Percentiles rank a stretch among this genome's conserved stretches.
Conservation (phyloP, 2,113 vertebrate genomes). For the Cyanoramphus novaezelandiae region DNA sequence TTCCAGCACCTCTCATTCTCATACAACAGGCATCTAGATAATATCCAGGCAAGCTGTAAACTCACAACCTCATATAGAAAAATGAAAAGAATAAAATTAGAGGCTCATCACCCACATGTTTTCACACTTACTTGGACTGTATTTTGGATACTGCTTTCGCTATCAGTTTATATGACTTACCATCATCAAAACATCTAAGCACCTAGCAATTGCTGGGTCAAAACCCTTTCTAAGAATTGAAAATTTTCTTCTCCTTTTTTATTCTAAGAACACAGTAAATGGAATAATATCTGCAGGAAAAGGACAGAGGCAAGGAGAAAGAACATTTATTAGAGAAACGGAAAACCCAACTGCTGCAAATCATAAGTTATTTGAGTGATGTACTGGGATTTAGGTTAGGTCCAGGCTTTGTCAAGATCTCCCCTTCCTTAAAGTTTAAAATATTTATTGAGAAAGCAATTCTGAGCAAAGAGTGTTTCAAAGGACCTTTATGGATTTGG, state of each 20-base stretch:
- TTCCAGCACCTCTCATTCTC: neutral
- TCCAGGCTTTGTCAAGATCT: neutral
- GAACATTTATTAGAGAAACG: neutral
- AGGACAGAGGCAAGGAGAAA: neutral
- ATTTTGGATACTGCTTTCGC: neutral
- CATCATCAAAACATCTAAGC: neutral
- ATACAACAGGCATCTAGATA: neutral
- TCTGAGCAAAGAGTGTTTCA: neutral
- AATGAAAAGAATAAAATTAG: slow-evolving; percentile 42
- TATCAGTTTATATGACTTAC: neutral
- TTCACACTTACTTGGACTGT: slow-evolving; percentile 23
- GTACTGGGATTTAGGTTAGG: neutral
- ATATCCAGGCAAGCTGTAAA: neutral
- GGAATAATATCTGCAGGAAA: neutral
- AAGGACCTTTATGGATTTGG: neutral
- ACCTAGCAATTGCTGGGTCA: neutral
- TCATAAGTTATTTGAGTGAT: neutral
- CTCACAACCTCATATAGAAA: neutral
- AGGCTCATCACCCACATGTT: slow-evolving; percentile 7
- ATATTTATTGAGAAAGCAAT: neutral
- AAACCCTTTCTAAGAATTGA: neutral
- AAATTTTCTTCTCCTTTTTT: neutral
- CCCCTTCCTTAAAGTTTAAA: neutral
- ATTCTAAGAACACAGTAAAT: neutral
- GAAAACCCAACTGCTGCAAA: neutral